Evolutionary conservation across 2,888 invertebrate genomes (phyloP), one percentile per base, ranked within the genome.

Genomic region (Callinectes sapidus): DNA sequence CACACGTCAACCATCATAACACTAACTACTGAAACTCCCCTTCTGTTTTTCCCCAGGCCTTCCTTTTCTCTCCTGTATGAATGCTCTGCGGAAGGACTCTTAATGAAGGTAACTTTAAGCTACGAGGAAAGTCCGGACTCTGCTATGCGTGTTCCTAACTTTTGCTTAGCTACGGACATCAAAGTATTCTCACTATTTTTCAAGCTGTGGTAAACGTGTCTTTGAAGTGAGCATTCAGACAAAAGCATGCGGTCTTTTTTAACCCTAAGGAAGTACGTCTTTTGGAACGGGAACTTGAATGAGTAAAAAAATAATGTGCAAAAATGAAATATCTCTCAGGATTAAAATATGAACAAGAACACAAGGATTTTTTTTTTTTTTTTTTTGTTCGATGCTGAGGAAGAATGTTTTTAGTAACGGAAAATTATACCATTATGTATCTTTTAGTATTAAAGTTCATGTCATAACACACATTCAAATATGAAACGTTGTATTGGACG

Each of bases 61-160:
- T 71, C 71, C 71, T n/a, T 71, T 71, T 10, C 28, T 71, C 71
- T n/a, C 71, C 28, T 71, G 16, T 61, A 71, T 71, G 71, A 71
- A 71, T n/a, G 23, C 71, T 71, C 71, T n/a, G 23, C 23, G n/a
- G 28, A 71, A 71, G 61, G 61, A 61, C 61, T 61, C 71, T n/a
- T 71, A 71, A 71, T n/a, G 16, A 71, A 71, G 71, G 71, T 71
- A 71, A 71, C 71, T 71, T 71, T 71, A n/a, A 71, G 28, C 71
- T 10, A 71, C 28, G 71, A 71, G 71, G 10, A 71, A 71, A 71
- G 71, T 71, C 28, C 28, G 23, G n/a, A n/a, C 61, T 61, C 61
- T 8, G 61, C 61, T n/a, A 13, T 23, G 61, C 61, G 61, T 61
- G 61, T 61, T 61, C 61, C 61, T 61, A 61, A 61, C 61, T 61